phyloP scores from a whole-genome alignment of 1,140 invertebrate species.

The Calephelis virginiensis region DNA sequence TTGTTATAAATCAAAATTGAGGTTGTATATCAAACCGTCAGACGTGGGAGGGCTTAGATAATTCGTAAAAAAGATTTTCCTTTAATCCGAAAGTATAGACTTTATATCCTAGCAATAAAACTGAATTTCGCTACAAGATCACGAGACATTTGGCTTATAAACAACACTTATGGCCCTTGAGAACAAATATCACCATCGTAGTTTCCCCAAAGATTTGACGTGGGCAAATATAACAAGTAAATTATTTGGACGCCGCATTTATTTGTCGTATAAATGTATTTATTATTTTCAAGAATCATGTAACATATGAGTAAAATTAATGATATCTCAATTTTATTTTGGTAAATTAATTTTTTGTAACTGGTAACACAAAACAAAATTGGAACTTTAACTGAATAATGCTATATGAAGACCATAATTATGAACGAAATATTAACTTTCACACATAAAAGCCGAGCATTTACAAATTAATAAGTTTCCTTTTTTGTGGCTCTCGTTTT shows the following conservation, averaged over 20 bases:
- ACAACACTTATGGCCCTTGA: background rate
- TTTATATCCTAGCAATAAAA: slow-evolving; percentile 1
- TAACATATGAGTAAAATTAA: background rate
- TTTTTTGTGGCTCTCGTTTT: too few species aligned
- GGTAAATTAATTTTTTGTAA: too few species aligned
- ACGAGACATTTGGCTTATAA: background rate
- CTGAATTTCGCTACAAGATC: background rate
- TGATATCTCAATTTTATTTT: background rate
- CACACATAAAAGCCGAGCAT: too few species aligned
- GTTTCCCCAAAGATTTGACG: background rate
- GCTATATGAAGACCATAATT: too few species aligned
- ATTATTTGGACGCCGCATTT: background rate
- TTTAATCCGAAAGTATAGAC: background rate
- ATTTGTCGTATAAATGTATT: too few species aligned
- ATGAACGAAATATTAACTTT: too few species aligned
- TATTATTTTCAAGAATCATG: background rate
- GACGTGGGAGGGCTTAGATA: background rate
- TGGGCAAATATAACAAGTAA: slow-evolving; percentile 8
- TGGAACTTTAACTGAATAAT: too few species aligned
- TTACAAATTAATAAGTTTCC: too few species aligned
- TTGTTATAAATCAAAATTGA: slow-evolving; percentile 3
- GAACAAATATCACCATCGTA: slow-evolving; percentile 1
- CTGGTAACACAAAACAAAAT: too few species aligned
- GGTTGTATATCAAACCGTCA: slow-evolving; percentile 2
- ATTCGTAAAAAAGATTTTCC: slow-evolving; percentile 2